These are phyloP conservation scores for Drosophila buzzatii DNA, from an alignment of 2,888 invertebrate genomes.

Conservation along the genomic window DNA sequence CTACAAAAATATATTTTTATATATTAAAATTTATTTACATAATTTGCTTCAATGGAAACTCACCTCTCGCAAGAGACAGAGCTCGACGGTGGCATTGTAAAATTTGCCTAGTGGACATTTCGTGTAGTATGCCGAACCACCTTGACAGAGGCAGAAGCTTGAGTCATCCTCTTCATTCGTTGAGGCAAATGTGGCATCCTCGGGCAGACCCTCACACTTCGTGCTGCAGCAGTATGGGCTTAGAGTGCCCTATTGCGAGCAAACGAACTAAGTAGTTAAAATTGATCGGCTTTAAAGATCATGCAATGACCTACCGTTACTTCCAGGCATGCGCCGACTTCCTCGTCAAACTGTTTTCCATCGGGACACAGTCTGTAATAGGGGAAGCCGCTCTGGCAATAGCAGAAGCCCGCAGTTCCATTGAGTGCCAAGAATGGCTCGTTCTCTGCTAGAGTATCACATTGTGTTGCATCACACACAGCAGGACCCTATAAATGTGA, in stretches of 20 bases:
- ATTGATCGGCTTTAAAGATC: too few relatives aligned
- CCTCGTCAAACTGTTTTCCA: neutral
- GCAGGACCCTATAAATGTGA: constrained; percentile 20
- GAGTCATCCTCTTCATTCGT: constrained; percentile 26
- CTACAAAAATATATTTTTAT: constrained; percentile 13
- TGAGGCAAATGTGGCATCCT: constrained; percentile 22
- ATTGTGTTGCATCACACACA: constrained; percentile 31
- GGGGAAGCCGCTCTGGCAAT: constrained; percentile 52
- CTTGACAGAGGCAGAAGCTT: constrained; percentile 37
- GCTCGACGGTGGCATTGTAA: constrained; percentile 13
- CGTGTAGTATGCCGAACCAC: constrained; percentile 17
- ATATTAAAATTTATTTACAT: neutral
- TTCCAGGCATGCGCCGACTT: neutral
- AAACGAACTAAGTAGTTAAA: neutral
- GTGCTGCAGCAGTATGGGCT: constrained; percentile 27
- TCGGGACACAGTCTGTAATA: constrained; percentile 27
- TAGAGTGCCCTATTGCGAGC: constrained; percentile 2
- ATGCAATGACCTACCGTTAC: constrained; percentile 11
- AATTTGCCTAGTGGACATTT: constrained; percentile 26
- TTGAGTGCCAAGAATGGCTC: constrained; percentile 24
- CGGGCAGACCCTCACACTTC: constrained; percentile 14
- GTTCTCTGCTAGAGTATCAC: constrained; percentile 25
- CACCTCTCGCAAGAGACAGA: constrained; percentile 53
- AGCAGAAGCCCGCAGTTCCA: constrained; percentile 69
- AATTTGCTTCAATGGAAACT: neutral